Evolutionary conservation across 2,797 vertebrate species (phyloP).

Genomic region (Sebastolobus altivelis): DNA sequence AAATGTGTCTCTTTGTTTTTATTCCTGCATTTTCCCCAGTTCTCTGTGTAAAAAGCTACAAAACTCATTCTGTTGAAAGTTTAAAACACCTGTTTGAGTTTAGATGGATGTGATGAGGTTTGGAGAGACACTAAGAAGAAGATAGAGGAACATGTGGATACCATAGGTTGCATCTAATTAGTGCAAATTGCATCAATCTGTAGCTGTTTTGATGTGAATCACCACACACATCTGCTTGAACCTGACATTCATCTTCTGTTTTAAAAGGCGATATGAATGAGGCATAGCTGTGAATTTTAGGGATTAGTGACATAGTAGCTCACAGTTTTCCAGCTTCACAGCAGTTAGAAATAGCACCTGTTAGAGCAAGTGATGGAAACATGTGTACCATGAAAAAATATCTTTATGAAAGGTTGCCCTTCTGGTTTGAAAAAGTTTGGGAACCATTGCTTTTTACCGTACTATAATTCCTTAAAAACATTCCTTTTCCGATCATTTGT

Average conservation of each 20-base stretch:
- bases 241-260: background rate
- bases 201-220: slow-evolving; percentile 27
- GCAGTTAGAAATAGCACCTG: background rate
- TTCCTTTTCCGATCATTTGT: background rate
- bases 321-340: background rate
- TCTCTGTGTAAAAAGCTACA: slow-evolving; percentile 9
- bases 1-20: slow-evolving; percentile 34
- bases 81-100: slow-evolving; percentile 25
- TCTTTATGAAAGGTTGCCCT: background rate
- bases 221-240: slow-evolving; percentile 9
- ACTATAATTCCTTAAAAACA: too few species aligned
- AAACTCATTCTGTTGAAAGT: background rate
- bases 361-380: background rate
- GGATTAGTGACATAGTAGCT: background rate
- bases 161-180: slow-evolving; percentile 7
- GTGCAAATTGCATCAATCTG: slow-evolving; percentile 36
- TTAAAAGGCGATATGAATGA: background rate
- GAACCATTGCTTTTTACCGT: too few species aligned
- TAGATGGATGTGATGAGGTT: background rate
- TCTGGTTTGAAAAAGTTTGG: too few species aligned
- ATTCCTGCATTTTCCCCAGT: slow-evolving; percentile 14
- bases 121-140: background rate
- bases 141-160: slow-evolving; percentile 14
- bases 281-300: background rate
- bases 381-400: background rate